A percentile compares a stretch with the other conserved stretches of the same genome.
These are phyloP conservation scores for Idaea dimidiata DNA, from an alignment of 2,888 invertebrate genomes.

Conservation along the genomic window DNA sequence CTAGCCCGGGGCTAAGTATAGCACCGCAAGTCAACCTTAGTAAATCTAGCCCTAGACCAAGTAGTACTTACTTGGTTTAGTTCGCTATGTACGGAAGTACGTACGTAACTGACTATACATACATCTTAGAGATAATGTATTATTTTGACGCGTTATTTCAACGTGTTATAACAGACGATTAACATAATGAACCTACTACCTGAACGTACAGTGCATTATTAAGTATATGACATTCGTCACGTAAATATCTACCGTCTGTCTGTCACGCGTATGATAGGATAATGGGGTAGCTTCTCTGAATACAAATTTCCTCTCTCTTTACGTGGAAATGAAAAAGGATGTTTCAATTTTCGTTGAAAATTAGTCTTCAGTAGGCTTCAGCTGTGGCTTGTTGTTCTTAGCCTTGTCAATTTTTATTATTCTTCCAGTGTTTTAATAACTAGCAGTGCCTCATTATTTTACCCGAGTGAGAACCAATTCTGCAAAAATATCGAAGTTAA, in stretches of 20 bases:
- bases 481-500: too few relatives aligned
- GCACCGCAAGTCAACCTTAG: too few relatives aligned
- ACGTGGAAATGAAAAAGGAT: constrained; percentile 3
- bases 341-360: constrained; percentile 3
- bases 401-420: too few relatives aligned
- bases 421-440: too few relatives aligned
- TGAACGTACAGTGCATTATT: constrained; percentile 32
- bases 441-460: too few relatives aligned
- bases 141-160: not conserved
- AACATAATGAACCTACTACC: not conserved
- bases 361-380: not conserved
- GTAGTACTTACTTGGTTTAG: too few relatives aligned
- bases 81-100: too few relatives aligned
- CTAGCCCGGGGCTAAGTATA: too few relatives aligned
- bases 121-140: not conserved
- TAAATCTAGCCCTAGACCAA: too few relatives aligned
- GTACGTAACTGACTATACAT: not conserved
- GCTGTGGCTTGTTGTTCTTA: too few relatives aligned
- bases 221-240: constrained; percentile 57
- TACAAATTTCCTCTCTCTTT: constrained; percentile 52
- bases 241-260: constrained; percentile 61
- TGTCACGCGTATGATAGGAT: constrained; percentile 68
- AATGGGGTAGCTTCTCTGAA: constrained; percentile 55
- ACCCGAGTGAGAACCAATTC: too few relatives aligned
- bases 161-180: not conserved